Evolutionary conservation across 1,140 invertebrate species (phyloP).

Genomic region (Diplogasteroides magnus): DNA sequence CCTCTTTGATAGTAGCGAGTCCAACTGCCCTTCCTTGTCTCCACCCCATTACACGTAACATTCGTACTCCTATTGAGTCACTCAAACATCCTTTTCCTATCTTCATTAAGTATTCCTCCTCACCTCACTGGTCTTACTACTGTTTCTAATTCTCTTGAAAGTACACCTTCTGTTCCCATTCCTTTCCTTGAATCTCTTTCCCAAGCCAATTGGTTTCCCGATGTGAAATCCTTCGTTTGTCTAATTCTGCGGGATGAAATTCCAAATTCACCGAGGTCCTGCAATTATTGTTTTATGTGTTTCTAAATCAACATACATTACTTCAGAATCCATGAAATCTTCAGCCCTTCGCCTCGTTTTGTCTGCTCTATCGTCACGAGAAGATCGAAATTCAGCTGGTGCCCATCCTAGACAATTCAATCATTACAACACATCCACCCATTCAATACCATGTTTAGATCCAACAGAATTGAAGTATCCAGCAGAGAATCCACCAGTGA

Average conservation of each 20-base stretch:
- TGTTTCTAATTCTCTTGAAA: background rate
- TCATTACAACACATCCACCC: slow-evolving; percentile 10
- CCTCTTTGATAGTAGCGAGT: slow-evolving; percentile 28
- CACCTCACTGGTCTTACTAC: background rate
- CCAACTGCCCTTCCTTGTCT: slow-evolving; percentile 84
- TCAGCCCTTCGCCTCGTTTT: slow-evolving; percentile 66
- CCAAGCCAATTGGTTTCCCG: slow-evolving; percentile 40
- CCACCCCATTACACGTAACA: slow-evolving; percentile 77
- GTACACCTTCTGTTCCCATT: background rate
- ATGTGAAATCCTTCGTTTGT: slow-evolving; percentile 70
- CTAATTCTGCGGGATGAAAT: slow-evolving; percentile 80
- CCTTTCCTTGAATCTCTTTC: slow-evolving; percentile 45
- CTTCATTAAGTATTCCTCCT: background rate
- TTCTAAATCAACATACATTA: slow-evolving; percentile 42
- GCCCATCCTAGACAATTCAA: slow-evolving; percentile 67
- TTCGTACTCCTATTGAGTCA: slow-evolving; percentile 77
- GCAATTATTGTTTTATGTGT: slow-evolving; percentile 25
- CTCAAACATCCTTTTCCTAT: slow-evolving; percentile 56
- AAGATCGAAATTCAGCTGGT: slow-evolving; percentile 84
- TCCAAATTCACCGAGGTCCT: slow-evolving; percentile 85
- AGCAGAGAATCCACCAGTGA: slow-evolving; percentile 96
- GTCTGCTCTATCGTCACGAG: slow-evolving; percentile 65
- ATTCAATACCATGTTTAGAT: slow-evolving; percentile 71
- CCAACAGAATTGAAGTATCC: slow-evolving; percentile 96
- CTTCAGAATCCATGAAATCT: slow-evolving; percentile 92